phyloP scores from a whole-genome alignment of 2,113 vertebrate genomes.

The Chionomys nivalis region DNA sequence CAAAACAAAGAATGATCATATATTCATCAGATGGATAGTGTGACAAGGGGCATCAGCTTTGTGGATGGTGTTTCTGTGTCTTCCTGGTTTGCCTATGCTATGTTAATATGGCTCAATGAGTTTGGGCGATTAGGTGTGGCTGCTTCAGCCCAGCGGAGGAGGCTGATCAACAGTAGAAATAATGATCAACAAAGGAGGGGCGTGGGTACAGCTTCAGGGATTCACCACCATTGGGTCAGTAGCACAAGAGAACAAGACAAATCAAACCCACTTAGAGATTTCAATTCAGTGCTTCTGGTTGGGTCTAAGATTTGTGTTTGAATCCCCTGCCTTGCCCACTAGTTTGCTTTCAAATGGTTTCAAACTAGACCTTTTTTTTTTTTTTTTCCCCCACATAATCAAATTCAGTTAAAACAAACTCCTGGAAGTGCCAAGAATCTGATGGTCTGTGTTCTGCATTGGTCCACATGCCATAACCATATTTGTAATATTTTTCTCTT shows the following conservation, averaged over 20 bases:
- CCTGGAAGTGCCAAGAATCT: conserved; percentile 21
- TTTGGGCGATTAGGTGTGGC: not conserved
- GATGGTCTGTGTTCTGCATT: not conserved
- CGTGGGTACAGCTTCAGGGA: not conserved
- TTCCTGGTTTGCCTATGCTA: not conserved
- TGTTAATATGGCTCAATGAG: not conserved
- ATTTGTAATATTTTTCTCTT: not conserved
- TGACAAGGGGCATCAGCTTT: not conserved
- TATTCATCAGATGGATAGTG: conserved; percentile 28
- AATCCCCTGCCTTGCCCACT: not conserved
- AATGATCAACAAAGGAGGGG: not conserved
- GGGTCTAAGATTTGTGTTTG: not conserved
- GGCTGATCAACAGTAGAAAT: not conserved
- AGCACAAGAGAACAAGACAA: not conserved
- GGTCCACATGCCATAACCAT: not conserved
- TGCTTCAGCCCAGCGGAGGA: not conserved
- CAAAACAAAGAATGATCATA: not conserved
- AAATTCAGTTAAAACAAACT: not conserved
- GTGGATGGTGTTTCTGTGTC: not conserved
- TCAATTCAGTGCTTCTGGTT: not conserved
- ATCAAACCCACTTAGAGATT: not conserved
- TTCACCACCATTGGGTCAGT: not conserved
- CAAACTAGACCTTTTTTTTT: not conserved
- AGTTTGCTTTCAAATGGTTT: not conserved
- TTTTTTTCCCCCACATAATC: not conserved